These are phyloP conservation scores for Caenorhabditis sulstoni DNA, from an alignment of 2,888 invertebrate species.

Conservation along the genomic window DNA sequence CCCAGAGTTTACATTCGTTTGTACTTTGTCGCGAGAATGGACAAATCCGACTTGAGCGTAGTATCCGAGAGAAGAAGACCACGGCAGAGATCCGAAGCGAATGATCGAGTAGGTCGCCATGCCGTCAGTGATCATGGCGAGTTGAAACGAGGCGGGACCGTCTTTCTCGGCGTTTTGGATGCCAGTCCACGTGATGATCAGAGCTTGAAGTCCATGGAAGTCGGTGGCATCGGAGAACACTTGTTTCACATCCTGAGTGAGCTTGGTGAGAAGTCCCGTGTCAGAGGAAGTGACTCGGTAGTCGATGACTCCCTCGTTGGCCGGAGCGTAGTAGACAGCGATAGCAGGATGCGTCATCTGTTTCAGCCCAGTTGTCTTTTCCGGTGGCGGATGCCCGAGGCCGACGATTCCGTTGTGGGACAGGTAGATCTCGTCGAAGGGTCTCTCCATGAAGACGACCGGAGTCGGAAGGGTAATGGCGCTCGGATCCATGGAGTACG, in stretches of 20 bases:
- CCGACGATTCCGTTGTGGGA: constrained; percentile 75
- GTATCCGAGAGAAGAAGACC: constrained; percentile 83
- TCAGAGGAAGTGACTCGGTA: constrained; percentile 71
- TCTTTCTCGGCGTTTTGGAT: constrained; percentile 81
- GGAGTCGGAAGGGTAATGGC: constrained; percentile 67
- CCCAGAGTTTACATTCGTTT: constrained; percentile 90
- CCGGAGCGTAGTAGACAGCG: constrained; percentile 72
- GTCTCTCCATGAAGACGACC: constrained; percentile 68
- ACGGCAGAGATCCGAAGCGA: constrained; percentile 92
- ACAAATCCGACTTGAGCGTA: constrained; percentile 68
- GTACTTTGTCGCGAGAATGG: constrained; percentile 86
- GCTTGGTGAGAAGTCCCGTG: constrained; percentile 57
- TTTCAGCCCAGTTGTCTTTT: constrained; percentile 48
- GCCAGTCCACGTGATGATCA: constrained; percentile 92
- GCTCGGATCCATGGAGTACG: constrained; percentile 54
- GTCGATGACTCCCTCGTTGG: constrained; percentile 65
- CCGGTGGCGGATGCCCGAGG: constrained; percentile 63
- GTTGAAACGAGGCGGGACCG: constrained; percentile 85
- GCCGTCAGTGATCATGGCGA: constrained; percentile 86
- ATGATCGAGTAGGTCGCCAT: constrained; percentile 90
- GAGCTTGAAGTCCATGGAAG: constrained; percentile 87
- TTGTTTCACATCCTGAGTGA: constrained; percentile 84
- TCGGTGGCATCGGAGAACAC: constrained; percentile 86
- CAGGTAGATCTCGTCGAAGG: constrained; percentile 71
- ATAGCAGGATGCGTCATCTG: constrained; percentile 64